These are phyloP conservation scores for Clupea harengus DNA, from an alignment of 2,113 vertebrate species.

Conservation along the genomic window DNA sequence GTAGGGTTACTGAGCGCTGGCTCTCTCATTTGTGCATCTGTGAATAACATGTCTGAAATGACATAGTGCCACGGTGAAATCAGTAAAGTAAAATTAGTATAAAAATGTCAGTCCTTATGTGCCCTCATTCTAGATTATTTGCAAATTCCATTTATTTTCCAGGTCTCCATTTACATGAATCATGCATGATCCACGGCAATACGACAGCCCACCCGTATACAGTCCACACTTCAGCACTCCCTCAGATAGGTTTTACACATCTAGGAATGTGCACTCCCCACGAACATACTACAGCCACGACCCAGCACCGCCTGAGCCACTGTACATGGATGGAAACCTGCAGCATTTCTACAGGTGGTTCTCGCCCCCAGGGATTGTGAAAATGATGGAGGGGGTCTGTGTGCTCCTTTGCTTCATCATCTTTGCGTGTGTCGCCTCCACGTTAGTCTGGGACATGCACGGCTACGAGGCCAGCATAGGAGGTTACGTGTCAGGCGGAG, in stretches of 20 bases:
- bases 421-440: conserved; percentile 84
- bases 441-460: conserved; percentile 81
- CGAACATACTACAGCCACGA: conserved; percentile 56
- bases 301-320: conserved; percentile 55
- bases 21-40: conserved; percentile 17
- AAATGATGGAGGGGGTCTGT: conserved; percentile 64
- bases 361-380: conserved; percentile 78
- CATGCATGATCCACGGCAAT: conserved; percentile 68
- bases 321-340: conserved; percentile 68
- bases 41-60: conserved; percentile 12
- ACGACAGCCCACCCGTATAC: conserved; percentile 66
- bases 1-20: conserved; percentile 55
- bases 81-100: conserved; percentile 1
- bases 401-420: conserved; percentile 76
- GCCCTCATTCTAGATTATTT: neutral
- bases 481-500: conserved; percentile 42
- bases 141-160: neutral
- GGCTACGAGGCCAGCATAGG: conserved; percentile 57
- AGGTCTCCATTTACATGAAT: conserved; percentile 20
- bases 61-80: neutral
- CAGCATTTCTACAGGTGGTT: conserved; percentile 82
- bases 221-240: conserved; percentile 64
- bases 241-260: conserved; percentile 58
- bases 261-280: conserved; percentile 52
- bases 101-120: neutral